Percentiles rank a stretch among this genome's conserved stretches.
phyloP scores from a whole-genome alignment of 1,140 invertebrate species.

The Lithobius niger region DNA sequence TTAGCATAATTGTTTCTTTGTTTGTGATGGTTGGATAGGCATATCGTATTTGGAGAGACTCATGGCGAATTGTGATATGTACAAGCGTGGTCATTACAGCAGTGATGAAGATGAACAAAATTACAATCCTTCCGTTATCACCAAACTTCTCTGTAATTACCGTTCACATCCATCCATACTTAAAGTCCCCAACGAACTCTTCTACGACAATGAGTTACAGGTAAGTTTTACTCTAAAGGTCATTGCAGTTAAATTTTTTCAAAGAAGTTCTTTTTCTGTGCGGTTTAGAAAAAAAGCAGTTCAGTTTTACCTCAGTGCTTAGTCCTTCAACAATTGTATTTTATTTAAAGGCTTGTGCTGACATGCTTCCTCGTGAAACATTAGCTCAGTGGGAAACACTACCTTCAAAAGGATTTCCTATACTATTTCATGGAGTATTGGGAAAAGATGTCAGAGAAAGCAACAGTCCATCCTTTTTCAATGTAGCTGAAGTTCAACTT shows the following conservation, averaged over 20 bases:
- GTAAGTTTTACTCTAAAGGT: no score
- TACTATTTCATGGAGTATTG: constrained; percentile 68
- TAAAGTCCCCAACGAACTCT: constrained; percentile 55
- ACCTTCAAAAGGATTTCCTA: constrained; percentile 42
- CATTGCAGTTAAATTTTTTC: no score
- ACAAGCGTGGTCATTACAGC: no score
- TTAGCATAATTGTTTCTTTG: neutral
- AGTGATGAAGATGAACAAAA: neutral
- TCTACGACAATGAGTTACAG: constrained; percentile 60
- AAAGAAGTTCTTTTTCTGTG: constrained; percentile 20
- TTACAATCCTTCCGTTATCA: neutral
- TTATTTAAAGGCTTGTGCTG: constrained; percentile 13
- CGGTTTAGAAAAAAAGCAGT: no score
- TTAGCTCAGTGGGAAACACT: constrained; percentile 23
- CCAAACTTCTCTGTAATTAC: neutral
- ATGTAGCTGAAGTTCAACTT: constrained; percentile 55
- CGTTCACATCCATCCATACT: constrained; percentile 67
- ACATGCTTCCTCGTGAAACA: neutral
- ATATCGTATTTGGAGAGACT: constrained; percentile 56
- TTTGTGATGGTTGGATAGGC: constrained; percentile 39
- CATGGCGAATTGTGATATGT: constrained; percentile 31
- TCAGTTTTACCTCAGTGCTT: no score
- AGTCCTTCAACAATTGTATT: no score
- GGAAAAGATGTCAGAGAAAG: constrained; percentile 55
- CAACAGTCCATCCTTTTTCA: constrained; percentile 79